A percentile compares a stretch with the other conserved stretches of the same genome.
phyloP scores from a whole-genome alignment of 2,888 invertebrate species.

The Argynnis bischoffii region DNA sequence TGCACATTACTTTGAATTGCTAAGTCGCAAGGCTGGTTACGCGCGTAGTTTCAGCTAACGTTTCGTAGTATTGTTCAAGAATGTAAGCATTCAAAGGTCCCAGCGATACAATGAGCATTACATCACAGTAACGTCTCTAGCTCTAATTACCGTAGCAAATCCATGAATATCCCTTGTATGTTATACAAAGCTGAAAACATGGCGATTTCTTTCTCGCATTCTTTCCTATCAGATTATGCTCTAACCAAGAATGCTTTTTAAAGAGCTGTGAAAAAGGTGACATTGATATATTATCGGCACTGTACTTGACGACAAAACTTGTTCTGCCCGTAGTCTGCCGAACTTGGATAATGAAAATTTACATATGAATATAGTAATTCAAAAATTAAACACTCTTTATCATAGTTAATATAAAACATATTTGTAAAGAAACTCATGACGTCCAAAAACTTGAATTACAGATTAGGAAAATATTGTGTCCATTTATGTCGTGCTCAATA shows the following conservation, averaged over 20 bases:
- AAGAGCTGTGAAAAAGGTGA: constrained; percentile 51
- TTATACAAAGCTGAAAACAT: constrained; percentile 18
- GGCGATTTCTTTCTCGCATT: constrained; percentile 27
- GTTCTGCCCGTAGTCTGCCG: constrained; percentile 43
- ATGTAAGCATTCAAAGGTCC: constrained; percentile 15
- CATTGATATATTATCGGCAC: constrained; percentile 65
- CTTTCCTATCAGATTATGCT: neutral
- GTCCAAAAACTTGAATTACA: too few species aligned
- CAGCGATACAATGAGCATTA: constrained; percentile 33
- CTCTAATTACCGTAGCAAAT: constrained; percentile 34
- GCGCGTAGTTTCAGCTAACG: constrained; percentile 21
- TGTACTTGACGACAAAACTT: constrained; percentile 45
- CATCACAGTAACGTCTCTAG: constrained; percentile 33
- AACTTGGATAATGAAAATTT: constrained; percentile 38
- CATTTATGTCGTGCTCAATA: too few species aligned
- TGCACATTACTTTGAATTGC: constrained; percentile 15
- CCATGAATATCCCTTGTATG: constrained; percentile 32
- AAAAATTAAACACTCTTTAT: constrained; percentile 17
- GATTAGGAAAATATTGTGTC: too few species aligned
- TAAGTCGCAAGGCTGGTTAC: constrained; percentile 25
- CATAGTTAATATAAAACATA: neutral
- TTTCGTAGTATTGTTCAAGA: constrained; percentile 31
- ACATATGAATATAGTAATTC: constrained; percentile 9
- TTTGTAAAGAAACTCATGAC: neutral
- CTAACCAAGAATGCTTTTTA: constrained; percentile 36